Evolutionary conservation across 1,140 invertebrate genomes (phyloP), one percentile per base, ranked within the genome.

Genomic region (Araneus ventricosus): DNA sequence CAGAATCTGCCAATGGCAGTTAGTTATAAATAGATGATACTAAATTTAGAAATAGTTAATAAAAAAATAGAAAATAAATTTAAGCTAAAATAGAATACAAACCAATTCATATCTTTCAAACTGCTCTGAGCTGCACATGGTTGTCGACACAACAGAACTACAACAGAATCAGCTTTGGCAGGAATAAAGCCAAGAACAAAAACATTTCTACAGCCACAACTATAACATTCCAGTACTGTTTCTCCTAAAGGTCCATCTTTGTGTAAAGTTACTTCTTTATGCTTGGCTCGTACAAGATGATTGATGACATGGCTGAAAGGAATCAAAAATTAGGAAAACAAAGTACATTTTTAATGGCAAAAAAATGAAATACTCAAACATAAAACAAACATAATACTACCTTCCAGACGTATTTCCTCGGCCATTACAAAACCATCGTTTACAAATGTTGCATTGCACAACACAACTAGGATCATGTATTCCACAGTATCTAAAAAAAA

Each of bases 391-490:
- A n/a, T n/a, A n/a, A n/a, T n/a, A n/a, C 93, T 94, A 96, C 96
- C 96, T 96, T 84, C 99, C 99, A 24, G 98, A 99, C 5, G 99
- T 99, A 95, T 99, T 99, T 5, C 99, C 99, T 94, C 99, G 97
- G 8, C 99, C 99, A 97, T 99, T 99, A 95, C 99, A 99, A 95
- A 99, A 99, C 99, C 99, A 99, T 95, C 99, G 99, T 94, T 99
- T 99, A 95, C 99, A 99, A 67, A 98, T 97, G 95, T 99, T 99
- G 95, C 99, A 99, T 97, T 98, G 98, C 34, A 99, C 99, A 57
- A 99, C 99, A 94, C 98, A 99, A 92, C 98, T 97, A 2, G 99
- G 99, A 95, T 99, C 99, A 96, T 99, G 98, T 94, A 99, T 99
- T 82, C 99, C 99, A 96, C 99, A 99, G 95, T 99, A 97, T 34